Base-by-base conservation (phyloP, 1,140 invertebrate species). In the Pseudomyrmex gracilis region DNA sequence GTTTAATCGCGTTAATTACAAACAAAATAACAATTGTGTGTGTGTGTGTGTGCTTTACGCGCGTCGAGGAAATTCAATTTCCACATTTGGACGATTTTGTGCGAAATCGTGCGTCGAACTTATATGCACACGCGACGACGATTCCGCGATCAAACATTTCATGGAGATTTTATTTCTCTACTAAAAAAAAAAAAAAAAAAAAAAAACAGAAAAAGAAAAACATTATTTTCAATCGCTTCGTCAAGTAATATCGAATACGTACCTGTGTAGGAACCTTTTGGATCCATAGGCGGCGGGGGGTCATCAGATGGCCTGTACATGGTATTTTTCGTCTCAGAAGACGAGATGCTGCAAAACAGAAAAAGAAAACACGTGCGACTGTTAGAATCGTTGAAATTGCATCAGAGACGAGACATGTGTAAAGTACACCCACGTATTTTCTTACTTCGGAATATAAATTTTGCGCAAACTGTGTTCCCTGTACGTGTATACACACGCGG, bases 301-400 rank as follows among this genome's bases (percentile, higher is more conserved):
- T 96, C 95, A 97, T 96, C 90, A 97, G 95, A 92, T 97, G 96
- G 67, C 96, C 96, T 55, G 96, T 96, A 91, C 96, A 96, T 90
- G 96, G 96, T 91, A 97, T 96, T 95, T 96, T 96, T 78, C 96
- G 95, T 89, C 96, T 95, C 83, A 97, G 92, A 82, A 97, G 94
- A 91, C 96, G 95, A 78, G 96, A 97, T 85, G 96, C 96, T 97
- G 92, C 4, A 95, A 34, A 34, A 34, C 34, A 34, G 34, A 34
- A 95, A 83, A 89, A 68, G 55, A 88, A 88, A 83, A 86, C n/a
- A 10, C 7, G 4, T 15, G 9, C 10, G 7, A 61, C 0, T 53
- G 43, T 63, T 73, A 63, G 22, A 34, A 58, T 58, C 10, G 3
- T 55, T 76, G 20, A 76, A 76, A 15, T 64, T 15, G 12, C n/a